phyloP scores from a whole-genome alignment of 1,140 invertebrate genomes.

The Pentalonia nigronervosa region DNA sequence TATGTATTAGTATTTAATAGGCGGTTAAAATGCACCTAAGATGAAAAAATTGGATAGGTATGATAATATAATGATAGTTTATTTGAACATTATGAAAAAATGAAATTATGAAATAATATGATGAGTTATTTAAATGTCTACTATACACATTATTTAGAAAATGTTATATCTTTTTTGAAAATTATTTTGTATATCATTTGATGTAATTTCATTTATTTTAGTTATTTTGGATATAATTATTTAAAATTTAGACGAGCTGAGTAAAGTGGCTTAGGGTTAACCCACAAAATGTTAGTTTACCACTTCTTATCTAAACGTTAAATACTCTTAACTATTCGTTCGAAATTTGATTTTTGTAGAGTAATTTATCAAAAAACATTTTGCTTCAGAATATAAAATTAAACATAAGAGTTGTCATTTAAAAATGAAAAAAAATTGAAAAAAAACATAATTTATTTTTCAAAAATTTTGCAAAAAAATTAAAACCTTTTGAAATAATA shows the following conservation, averaged over 20 bases:
- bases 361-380: too few species aligned
- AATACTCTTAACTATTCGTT: too few species aligned
- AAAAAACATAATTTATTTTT: too few species aligned
- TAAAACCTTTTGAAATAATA: too few species aligned
- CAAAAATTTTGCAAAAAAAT: too few species aligned
- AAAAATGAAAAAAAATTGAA: too few species aligned
- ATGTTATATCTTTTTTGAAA: background rate
- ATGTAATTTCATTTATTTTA: background rate
- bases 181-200: background rate
- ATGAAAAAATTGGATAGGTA: background rate
- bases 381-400: too few species aligned
- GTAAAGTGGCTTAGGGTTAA: too few species aligned
- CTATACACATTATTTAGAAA: background rate
- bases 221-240: background rate
- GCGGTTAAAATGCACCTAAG: background rate
- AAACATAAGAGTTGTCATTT: too few species aligned
- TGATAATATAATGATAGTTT: background rate
- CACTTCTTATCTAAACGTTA: too few species aligned
- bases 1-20: background rate
- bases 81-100: background rate
- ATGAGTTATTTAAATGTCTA: background rate
- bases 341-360: too few species aligned
- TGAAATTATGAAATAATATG: background rate
- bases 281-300: too few species aligned
- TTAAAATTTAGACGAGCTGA: background rate